Conservation (phyloP, 30 jellyfish, hydroid and myxozoan genomes). For the Hydra vulgaris region DNA sequence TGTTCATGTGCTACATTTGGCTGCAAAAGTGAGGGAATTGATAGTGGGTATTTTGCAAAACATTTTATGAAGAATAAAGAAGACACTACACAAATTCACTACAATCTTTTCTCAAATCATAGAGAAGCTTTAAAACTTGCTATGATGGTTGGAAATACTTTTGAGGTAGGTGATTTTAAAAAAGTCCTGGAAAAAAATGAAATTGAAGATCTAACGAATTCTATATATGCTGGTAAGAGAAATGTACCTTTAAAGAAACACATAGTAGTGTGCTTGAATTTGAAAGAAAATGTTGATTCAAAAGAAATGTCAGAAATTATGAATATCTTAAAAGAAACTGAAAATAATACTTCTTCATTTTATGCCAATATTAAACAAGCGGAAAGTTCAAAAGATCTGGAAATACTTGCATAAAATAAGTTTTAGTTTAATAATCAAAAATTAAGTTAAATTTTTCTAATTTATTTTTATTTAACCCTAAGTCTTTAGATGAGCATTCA, state of each 20-base stretch:
- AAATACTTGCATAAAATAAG: not conserved
- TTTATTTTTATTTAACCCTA: too few species aligned
- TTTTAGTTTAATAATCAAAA: too few species aligned
- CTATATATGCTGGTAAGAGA: not conserved
- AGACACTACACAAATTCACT: conserved; percentile 18
- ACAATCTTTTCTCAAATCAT: conserved; percentile 16
- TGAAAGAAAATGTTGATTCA: not conserved
- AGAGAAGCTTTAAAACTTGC: conserved; percentile 15
- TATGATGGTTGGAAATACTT: conserved; percentile 6
- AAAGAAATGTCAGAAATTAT: conserved; percentile 1
- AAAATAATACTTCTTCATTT: not conserved
- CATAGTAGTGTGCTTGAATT: not conserved
- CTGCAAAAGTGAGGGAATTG: conserved; percentile 16
- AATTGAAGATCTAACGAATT: conserved; percentile 14
- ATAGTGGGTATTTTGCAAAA: conserved; percentile 27
- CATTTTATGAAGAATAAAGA: conserved; percentile 21
- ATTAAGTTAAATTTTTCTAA: too few species aligned
- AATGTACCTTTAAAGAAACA: conserved; percentile 11
- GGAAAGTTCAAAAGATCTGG: not conserved
- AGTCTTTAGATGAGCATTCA: too few species aligned
- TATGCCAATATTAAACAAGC: not conserved
- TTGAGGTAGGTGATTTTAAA: conserved; percentile 11
- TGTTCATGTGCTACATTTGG: conserved; percentile 21
- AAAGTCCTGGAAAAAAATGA: not conserved
- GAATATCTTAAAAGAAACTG: conserved; percentile 14